Percentiles rank a stretch among this genome's conserved stretches.
These are phyloP conservation scores for Prietella phreatophila DNA, from an alignment of 2,113 vertebrate species.

Conservation along the genomic window DNA sequence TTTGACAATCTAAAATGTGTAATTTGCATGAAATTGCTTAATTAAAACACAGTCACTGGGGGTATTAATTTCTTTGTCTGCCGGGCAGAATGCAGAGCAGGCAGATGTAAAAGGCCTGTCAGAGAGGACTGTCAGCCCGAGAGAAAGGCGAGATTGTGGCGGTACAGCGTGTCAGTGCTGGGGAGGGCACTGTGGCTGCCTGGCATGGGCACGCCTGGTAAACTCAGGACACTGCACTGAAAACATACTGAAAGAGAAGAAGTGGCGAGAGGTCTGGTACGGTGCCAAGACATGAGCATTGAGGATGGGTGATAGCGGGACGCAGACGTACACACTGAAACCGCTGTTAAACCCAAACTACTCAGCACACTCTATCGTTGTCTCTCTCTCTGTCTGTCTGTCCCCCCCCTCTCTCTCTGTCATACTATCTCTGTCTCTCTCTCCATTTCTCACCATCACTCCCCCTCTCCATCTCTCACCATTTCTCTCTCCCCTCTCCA, in stretches of 20 bases:
- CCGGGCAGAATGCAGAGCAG: constrained; percentile 93
- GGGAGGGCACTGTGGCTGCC: constrained; percentile 86
- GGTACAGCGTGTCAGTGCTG: constrained; percentile 80
- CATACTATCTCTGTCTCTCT: background rate
- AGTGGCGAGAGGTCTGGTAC: constrained; percentile 56
- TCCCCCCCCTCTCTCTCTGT: background rate
- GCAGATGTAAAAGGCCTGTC: constrained; percentile 96
- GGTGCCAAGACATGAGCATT: constrained; percentile 59
- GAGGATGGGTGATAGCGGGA: constrained; percentile 51
- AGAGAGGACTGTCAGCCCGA: constrained; percentile 77
- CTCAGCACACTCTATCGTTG: background rate
- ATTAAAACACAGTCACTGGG: constrained; percentile 99
- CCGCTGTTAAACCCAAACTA: constrained; percentile 44
- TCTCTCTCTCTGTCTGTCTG: background rate
- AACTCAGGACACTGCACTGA: constrained; percentile 70
- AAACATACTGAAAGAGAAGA: constrained; percentile 59
- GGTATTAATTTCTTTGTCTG: constrained; percentile 99
- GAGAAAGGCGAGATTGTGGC: constrained; percentile 65
- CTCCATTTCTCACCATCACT: background rate
- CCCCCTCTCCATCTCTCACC: background rate
- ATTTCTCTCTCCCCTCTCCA: background rate
- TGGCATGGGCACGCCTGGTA: constrained; percentile 91
- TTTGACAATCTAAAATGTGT: constrained; percentile 99
- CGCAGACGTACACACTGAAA: constrained; percentile 45
- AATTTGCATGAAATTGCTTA: constrained; percentile 99